These are phyloP conservation scores for Hedychridium roseum DNA, from an alignment of 2,888 invertebrate species.

Conservation along the genomic window DNA sequence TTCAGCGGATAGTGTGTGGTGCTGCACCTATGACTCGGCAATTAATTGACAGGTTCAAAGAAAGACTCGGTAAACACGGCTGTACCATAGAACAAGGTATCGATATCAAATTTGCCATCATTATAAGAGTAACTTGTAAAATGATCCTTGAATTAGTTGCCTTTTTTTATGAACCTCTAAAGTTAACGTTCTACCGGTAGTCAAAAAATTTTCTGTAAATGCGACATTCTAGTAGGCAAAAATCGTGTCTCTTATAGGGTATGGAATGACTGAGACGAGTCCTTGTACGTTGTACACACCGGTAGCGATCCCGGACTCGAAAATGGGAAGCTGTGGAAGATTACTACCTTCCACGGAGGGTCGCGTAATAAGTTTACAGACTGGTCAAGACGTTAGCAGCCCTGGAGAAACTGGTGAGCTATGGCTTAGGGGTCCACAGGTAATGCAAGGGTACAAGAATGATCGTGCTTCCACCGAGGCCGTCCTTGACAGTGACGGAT, in stretches of 20 bases:
- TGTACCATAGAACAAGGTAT: conserved; percentile 62
- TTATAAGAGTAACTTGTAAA: background rate
- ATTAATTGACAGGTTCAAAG: conserved; percentile 70
- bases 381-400: conserved; percentile 67
- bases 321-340: conserved; percentile 75
- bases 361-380: conserved; percentile 69
- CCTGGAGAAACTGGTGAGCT: conserved; percentile 77
- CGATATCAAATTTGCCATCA: too few species aligned
- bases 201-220: too few species aligned
- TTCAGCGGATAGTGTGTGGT: conserved; percentile 74
- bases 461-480: conserved; percentile 78
- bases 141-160: conserved; percentile 8
- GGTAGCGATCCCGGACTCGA: conserved; percentile 68
- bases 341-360: conserved; percentile 75
- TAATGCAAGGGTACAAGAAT: conserved; percentile 83
- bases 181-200: background rate
- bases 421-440: conserved; percentile 77
- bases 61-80: conserved; percentile 63
- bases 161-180: conserved; percentile 4
- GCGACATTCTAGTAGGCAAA: too few species aligned
- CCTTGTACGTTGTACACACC: conserved; percentile 73
- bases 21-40: conserved; percentile 78
- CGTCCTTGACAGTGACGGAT: conserved; percentile 78
- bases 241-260: conserved; percentile 63
- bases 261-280: conserved; percentile 76